A percentile compares a stretch with the other conserved stretches of the same genome.
These are phyloP conservation scores for Dermatophagoides farinae DNA, from an alignment of 1,140 invertebrate species.

Conservation along the genomic window DNA sequence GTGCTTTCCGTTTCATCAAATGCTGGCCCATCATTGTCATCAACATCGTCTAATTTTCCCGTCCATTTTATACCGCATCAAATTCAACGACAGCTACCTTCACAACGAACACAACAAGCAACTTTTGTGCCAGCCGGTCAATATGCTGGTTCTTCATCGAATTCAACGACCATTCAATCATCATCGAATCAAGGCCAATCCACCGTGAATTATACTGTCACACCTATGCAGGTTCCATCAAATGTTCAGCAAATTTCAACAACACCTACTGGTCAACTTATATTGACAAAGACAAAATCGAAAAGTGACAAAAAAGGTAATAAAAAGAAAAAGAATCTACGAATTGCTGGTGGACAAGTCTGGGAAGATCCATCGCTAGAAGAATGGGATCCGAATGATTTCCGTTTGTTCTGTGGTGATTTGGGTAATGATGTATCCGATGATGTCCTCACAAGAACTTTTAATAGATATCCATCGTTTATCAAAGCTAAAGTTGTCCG, in stretches of 20 bases:
- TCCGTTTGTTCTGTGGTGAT: slow-evolving; percentile 95
- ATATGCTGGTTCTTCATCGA: neutral
- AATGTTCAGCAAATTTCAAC: neutral
- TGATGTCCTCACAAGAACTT: slow-evolving; percentile 75
- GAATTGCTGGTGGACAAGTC: slow-evolving; percentile 69
- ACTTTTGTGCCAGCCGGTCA: slow-evolving; percentile 4
- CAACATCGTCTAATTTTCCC: neutral
- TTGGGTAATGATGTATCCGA: slow-evolving; percentile 97
- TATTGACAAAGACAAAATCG: neutral
- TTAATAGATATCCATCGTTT: slow-evolving; percentile 86
- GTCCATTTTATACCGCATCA: slow-evolving; percentile 19
- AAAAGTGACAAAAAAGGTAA: neutral
- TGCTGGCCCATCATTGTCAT: neutral
- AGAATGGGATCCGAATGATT: slow-evolving; percentile 92
- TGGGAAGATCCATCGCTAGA: slow-evolving; percentile 73
- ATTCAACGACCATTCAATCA: slow-evolving; percentile 4
- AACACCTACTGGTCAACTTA: neutral
- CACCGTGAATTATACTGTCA: slow-evolving; percentile 10
- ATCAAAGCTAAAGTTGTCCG: slow-evolving; percentile 81
- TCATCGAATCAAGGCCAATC: neutral
- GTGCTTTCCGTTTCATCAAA: slow-evolving; percentile 1
- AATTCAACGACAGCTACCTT: slow-evolving; percentile 18
- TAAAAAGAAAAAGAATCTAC: slow-evolving; percentile 52
- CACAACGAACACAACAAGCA: neutral
- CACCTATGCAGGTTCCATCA: slow-evolving; percentile 10